phyloP scores from a whole-genome alignment of 1,140 invertebrate species.

The Formica selysi region DNA sequence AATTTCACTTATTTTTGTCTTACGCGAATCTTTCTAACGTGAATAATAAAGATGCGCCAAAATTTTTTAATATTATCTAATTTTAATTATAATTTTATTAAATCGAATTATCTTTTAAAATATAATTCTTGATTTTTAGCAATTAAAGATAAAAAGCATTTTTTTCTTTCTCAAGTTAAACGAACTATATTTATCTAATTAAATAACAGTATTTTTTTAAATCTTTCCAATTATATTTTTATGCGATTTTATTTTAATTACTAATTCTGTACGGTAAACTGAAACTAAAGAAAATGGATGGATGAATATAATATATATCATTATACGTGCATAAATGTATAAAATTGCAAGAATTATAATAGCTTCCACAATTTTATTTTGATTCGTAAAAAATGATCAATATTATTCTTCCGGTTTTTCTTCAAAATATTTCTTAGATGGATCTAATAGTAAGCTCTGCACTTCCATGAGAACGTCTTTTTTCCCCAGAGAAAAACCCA shows the following conservation, averaged over 20 bases:
- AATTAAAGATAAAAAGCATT: background rate
- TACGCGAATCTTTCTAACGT: background rate
- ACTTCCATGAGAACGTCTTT: too few species aligned
- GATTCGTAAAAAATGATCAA: background rate
- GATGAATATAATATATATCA: slow-evolving; percentile 59
- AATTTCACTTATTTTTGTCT: background rate
- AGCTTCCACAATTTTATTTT: background rate
- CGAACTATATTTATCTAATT: background rate
- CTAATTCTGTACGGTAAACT: too few species aligned
- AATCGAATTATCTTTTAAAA: background rate
- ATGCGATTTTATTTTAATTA: background rate
- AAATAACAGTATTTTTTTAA: background rate
- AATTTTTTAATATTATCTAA: background rate
- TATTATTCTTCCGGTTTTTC: background rate
- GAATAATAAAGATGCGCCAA: background rate
- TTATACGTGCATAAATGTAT: background rate
- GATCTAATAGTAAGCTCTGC: too few species aligned
- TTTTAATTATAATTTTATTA: background rate
- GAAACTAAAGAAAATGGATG: background rate
- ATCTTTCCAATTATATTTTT: background rate
- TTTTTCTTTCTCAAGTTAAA: background rate
- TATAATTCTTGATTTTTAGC: background rate
- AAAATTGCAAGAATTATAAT: background rate
- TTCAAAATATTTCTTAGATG: too few species aligned
- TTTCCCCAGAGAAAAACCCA: too few species aligned